phyloP scores from a whole-genome alignment of 2,797 vertebrate species.

The Sebastes oblongus region DNA sequence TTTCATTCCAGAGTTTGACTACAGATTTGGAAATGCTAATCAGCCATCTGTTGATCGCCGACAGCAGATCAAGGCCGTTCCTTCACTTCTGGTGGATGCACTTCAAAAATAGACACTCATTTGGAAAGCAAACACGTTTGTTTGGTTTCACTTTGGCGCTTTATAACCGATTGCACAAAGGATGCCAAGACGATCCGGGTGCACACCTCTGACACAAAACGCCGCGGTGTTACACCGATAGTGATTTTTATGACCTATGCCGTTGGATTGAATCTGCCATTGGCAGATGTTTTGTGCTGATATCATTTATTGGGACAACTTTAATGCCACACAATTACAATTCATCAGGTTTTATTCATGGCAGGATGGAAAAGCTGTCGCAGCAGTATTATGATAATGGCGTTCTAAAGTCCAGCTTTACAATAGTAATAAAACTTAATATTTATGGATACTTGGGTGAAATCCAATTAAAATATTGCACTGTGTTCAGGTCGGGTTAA shows the following conservation, averaged over 20 bases:
- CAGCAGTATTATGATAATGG: conserved; percentile 27
- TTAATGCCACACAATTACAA: conserved; percentile 18
- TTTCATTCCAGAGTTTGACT: conserved; percentile 66
- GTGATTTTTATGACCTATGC: not conserved
- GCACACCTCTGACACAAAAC: not conserved
- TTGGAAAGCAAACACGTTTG: conserved; percentile 20
- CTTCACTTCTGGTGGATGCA: conserved; percentile 22
- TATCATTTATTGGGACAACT: conserved; percentile 22
- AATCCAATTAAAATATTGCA: conserved; percentile 30
- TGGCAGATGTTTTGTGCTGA: conserved; percentile 23
- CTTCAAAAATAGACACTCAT: conserved; percentile 36
- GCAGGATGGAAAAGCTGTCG: not conserved
- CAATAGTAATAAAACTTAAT: conserved; percentile 33
- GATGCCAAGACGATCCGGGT: not conserved
- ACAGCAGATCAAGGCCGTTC: conserved; percentile 37
- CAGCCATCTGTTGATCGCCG: conserved; percentile 67
- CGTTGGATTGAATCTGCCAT: not conserved
- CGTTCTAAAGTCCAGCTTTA: conserved; percentile 8
- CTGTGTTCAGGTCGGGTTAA: not conserved
- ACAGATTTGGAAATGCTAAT: conserved; percentile 73
- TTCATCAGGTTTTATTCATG: conserved; percentile 27
- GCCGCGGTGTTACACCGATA: not conserved
- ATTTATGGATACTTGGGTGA: conserved; percentile 17
- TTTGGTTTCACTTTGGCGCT: conserved; percentile 27
- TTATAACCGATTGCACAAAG: not conserved